phyloP scores from a whole-genome alignment of 2,888 invertebrate genomes.

The Sturmia bella region DNA sequence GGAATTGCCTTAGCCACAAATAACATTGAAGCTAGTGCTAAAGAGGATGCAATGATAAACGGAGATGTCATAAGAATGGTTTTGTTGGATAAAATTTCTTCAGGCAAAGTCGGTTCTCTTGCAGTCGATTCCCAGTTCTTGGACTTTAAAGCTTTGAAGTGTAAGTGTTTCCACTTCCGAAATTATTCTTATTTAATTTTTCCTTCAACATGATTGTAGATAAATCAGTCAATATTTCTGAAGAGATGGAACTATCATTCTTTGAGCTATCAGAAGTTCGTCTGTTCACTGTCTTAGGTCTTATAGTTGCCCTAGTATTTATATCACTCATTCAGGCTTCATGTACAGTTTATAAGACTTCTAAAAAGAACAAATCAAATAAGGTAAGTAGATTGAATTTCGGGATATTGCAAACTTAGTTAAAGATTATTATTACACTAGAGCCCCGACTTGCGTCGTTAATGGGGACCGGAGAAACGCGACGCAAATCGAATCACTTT shows the following conservation, averaged over 20 bases:
- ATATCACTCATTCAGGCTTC: conserved; percentile 91
- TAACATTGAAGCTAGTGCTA: conserved; percentile 70
- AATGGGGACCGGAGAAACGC: too few species aligned
- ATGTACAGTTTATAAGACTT: conserved; percentile 90
- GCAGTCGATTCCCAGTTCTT: conserved; percentile 91
- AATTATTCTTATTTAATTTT: background rate
- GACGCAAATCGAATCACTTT: too few species aligned
- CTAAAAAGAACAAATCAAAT: conserved; percentile 84
- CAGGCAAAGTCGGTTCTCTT: conserved; percentile 89
- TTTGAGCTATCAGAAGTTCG: conserved; percentile 88
- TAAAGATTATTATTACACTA: too few species aligned
- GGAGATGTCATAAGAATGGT: conserved; percentile 83
- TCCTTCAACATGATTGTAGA: conserved; percentile 69
- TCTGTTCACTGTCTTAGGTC: conserved; percentile 91
- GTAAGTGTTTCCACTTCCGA: conserved; percentile 82
- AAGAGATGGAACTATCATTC: conserved; percentile 82
- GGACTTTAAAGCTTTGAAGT: conserved; percentile 87
- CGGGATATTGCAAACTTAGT: background rate
- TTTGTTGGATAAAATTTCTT: conserved; percentile 87
- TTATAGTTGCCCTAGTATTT: conserved; percentile 89
- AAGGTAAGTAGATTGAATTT: conserved; percentile 85
- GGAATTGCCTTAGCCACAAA: conserved; percentile 82
- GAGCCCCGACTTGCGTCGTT: too few species aligned
- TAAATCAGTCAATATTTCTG: conserved; percentile 76
- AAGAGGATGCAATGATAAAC: conserved; percentile 73